A percentile compares a stretch with the other conserved stretches of the same genome.
Conservation (phyloP, 2,888 invertebrate genomes). For the Alitta virens region DNA sequence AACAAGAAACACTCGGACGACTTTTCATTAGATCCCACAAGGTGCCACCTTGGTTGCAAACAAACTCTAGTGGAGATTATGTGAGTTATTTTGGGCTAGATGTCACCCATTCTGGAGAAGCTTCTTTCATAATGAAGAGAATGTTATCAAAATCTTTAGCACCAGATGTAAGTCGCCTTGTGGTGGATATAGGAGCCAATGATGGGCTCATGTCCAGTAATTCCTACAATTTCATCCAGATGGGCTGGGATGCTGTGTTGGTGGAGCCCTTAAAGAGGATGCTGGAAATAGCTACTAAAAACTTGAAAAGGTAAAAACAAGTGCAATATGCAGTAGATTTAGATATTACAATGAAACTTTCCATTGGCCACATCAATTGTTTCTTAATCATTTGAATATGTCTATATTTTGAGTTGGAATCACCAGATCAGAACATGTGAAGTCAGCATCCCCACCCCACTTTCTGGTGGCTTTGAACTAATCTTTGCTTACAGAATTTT, state of each 20-base stretch:
- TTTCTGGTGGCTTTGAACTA: no score
- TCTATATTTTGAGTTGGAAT: no score
- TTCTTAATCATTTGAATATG: no score
- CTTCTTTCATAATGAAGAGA: constrained; percentile 33
- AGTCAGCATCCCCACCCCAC: no score
- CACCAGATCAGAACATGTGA: no score
- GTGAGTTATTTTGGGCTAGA: constrained; percentile 32
- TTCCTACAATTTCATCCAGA: constrained; percentile 44
- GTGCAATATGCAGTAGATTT: no score
- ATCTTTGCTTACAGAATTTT: no score
- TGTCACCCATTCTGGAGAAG: constrained; percentile 40
- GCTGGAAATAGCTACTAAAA: constrained; percentile 33
- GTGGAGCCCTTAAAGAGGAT: constrained; percentile 41
- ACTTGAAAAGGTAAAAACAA: constrained; percentile 36
- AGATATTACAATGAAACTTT: no score
- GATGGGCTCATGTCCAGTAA: constrained; percentile 45
- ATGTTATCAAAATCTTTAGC: constrained; percentile 28
- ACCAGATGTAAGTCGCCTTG: constrained; percentile 26
- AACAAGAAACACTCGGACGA: background rate
- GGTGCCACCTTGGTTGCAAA: background rate
- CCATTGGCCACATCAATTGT: no score
- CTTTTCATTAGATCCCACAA: background rate
- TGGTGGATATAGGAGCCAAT: constrained; percentile 46
- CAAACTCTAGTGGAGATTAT: background rate
- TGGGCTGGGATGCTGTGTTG: constrained; percentile 44